A percentile compares a stretch with the other conserved stretches of the same genome.
Evolutionary conservation across 2,797 vertebrate genomes (phyloP).

Genomic region (Labroides dimidiatus): DNA sequence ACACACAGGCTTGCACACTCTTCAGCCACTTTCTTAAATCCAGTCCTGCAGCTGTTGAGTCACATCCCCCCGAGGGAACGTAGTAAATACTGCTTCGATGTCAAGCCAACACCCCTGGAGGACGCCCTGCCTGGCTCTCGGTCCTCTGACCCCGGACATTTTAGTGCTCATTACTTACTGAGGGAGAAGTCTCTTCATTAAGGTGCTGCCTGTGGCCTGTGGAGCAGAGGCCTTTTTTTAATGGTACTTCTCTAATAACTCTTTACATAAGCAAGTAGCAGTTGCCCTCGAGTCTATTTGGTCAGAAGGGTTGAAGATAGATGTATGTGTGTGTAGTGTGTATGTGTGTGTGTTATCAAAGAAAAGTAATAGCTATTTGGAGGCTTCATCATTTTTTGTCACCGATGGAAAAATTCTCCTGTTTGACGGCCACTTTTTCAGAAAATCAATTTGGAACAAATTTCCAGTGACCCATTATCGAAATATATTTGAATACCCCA

Average conservation of each 20-base stretch:
- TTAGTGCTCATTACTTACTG: constrained; percentile 77
- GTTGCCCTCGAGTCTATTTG: constrained; percentile 68
- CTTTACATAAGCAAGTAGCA: constrained; percentile 70
- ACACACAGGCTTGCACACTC: constrained; percentile 17
- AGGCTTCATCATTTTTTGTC: constrained; percentile 52
- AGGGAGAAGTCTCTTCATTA: constrained; percentile 77
- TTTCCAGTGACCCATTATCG: too few species aligned
- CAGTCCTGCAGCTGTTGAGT: constrained; percentile 74
- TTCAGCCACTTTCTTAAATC: constrained; percentile 61
- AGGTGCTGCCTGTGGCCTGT: constrained; percentile 69
- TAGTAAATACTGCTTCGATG: constrained; percentile 67
- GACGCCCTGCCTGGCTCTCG: constrained; percentile 49
- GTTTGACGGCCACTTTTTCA: too few species aligned
- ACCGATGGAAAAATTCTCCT: constrained; percentile 40
- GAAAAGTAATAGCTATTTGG: constrained; percentile 62
- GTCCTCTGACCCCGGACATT: constrained; percentile 63
- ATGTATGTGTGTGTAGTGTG: constrained; percentile 26
- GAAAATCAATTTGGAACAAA: too few species aligned
- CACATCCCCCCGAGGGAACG: constrained; percentile 61
- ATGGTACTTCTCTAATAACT: constrained; percentile 57
- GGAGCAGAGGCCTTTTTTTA: constrained; percentile 67
- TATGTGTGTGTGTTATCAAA: background rate
- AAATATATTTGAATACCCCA: too few species aligned
- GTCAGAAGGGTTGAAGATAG: constrained; percentile 56
- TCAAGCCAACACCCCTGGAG: constrained; percentile 60